phyloP scores from a whole-genome alignment of 2,113 vertebrate species.

The Platichthys stellatus region DNA sequence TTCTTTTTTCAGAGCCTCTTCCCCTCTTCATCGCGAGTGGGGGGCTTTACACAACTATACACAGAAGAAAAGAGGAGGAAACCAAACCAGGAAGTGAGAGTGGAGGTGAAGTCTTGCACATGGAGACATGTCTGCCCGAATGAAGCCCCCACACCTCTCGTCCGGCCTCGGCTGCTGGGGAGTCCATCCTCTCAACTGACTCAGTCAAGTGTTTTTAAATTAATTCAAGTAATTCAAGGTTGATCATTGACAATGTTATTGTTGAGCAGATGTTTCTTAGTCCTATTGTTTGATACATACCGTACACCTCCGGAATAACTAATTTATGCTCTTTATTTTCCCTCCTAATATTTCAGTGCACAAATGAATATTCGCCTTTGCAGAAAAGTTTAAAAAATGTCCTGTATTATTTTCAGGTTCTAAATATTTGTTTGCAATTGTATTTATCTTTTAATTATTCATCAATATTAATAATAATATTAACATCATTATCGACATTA shows the following conservation, averaged over 20 bases:
- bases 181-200: not conserved
- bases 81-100: not conserved
- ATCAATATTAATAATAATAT: too few species aligned
- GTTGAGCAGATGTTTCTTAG: not conserved
- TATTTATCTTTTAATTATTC: too few species aligned
- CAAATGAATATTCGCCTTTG: not conserved
- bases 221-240: not conserved
- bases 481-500: too few species aligned
- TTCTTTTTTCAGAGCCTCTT: constrained; percentile 24
- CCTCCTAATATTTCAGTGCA: not conserved
- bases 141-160: not conserved
- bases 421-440: too few species aligned
- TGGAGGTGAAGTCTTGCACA: not conserved
- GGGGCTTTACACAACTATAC: constrained; percentile 18
- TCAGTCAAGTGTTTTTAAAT: not conserved
- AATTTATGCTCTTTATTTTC: not conserved
- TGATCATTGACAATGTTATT: not conserved
- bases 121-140: not conserved
- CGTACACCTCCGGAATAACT: not conserved
- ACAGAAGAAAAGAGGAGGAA: not conserved
- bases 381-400: too few species aligned
- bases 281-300: not conserved
- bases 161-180: not conserved
- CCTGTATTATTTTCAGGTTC: too few species aligned
- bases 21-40: constrained; percentile 35